Evolutionary conservation across 64 coral and sea anemone genomes (phyloP).

Genomic region (Acropora yongei): DNA sequence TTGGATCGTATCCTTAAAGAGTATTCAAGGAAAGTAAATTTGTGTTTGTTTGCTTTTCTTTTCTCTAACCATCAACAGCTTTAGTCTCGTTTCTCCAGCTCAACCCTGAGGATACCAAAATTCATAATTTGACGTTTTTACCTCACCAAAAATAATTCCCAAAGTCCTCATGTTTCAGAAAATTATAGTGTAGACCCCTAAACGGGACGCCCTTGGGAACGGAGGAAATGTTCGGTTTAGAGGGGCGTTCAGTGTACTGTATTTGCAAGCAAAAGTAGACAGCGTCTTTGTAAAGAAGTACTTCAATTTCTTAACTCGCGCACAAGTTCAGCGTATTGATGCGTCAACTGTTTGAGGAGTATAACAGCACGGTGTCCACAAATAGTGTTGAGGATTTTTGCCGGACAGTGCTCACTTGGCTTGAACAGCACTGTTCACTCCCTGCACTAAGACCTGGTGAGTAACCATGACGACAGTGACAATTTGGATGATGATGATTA

Average conservation of each 20-base stretch:
- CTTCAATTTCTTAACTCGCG: conserved; percentile 35
- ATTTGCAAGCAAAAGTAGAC: too few species aligned
- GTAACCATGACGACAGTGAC: neutral
- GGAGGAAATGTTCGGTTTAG: too few species aligned
- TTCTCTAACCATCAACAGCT: neutral
- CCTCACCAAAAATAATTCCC: too few species aligned
- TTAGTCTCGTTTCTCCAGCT: too few species aligned
- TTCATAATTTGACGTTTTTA: too few species aligned
- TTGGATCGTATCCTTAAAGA: conserved; percentile 95
- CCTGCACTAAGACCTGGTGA: conserved; percentile 93
- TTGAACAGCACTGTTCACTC: conserved; percentile 92
- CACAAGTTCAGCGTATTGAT: conserved; percentile 87
- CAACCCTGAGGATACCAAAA: too few species aligned
- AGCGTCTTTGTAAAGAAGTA: neutral
- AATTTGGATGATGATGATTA: neutral
- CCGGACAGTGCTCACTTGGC: conserved; percentile 80
- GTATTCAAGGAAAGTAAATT: neutral
- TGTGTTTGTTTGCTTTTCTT: neutral
- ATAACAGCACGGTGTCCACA: conserved; percentile 76
- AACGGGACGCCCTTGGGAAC: too few species aligned
- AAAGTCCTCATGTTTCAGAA: too few species aligned
- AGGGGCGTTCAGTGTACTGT: too few species aligned
- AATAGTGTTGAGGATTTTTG: conserved; percentile 87
- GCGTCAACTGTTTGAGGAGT: conserved; percentile 89
- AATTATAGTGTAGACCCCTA: too few species aligned